Evolutionary conservation across 2,888 invertebrate species (phyloP), one percentile per base, ranked within the genome.

Genomic region (Gasteruption jaculator): DNA sequence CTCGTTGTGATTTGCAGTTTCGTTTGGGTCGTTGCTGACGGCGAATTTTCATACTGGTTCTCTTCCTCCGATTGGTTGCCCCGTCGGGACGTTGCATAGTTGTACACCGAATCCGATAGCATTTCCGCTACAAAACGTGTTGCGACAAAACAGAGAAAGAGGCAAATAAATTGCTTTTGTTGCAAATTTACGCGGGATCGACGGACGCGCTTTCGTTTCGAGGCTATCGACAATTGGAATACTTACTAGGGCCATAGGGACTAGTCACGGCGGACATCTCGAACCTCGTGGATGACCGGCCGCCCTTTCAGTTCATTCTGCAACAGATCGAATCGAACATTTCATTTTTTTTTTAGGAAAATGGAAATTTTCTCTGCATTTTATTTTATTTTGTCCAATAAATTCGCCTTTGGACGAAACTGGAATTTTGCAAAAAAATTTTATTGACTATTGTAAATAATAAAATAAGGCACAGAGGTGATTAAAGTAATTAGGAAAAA

Each of bases 181-280:
- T 40, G 19, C 20, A 32, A 27, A 43, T 39, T 43, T 40, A 45
- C 48, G 33, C 18, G 38, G 30, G 39, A 43, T 48, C 38, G 36
- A 32, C 31, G 15, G 8, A 7, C 7, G 20, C 19, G 18, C 38
- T 20, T 24, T 35, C 21, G 29, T 15, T 30, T 14, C 8, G 15
- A 10, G 6, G 19, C 22, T 43, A 42, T 35, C 33, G 31, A n/a
- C n/a, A n/a, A n/a, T n/a, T n/a, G n/a, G n/a, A n/a, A n/a, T n/a
- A 62, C 70, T 68, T 61, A 70, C 70, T 66, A 55, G 68, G 69
- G 63, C 70, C 69, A 66, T 70, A 70, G 53, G 70, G 70, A 60
- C 70, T 70, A 56, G 70, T 70, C 58, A 70, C 70, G 58, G 70
- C 67, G 54, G 70, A 70, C 70, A 70, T 70, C 59, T 65, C 69